Conservation (phyloP, 2,888 invertebrate genomes). For the Crocallis elinguaria region DNA sequence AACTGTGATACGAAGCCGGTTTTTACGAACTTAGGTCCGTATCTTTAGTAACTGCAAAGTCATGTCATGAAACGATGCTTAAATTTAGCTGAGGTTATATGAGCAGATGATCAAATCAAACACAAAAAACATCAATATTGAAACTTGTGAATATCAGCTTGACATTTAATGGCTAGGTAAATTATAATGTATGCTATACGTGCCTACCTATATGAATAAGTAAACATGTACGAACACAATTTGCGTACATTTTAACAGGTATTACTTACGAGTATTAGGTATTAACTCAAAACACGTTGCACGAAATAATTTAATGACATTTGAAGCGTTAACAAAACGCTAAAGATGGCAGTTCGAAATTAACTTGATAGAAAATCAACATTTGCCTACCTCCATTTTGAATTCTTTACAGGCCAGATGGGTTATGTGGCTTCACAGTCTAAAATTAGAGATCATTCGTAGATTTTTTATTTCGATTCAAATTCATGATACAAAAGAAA, state of each 20-base stretch:
- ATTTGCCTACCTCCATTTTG: constrained; percentile 63
- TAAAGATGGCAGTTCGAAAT: constrained; percentile 75
- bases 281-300: constrained; percentile 48
- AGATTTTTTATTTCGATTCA: too few relatives aligned
- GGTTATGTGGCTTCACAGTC: constrained; percentile 38
- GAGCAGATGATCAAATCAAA: constrained; percentile 16
- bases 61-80: not conserved
- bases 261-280: constrained; percentile 32
- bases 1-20: too few relatives aligned
- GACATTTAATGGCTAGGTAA: constrained; percentile 16
- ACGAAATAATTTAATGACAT: constrained; percentile 67
- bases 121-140: constrained; percentile 19
- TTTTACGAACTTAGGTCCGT: too few relatives aligned
- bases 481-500: too few relatives aligned
- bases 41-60: too few relatives aligned
- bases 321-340: constrained; percentile 74
- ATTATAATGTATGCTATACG: constrained; percentile 12
- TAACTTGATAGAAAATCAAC: constrained; percentile 70
- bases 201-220: constrained; percentile 18
- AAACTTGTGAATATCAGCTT: constrained; percentile 14
- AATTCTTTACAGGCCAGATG: constrained; percentile 60
- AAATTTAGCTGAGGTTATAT: not conserved
- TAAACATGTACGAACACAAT: constrained; percentile 18
- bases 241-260: constrained; percentile 25
- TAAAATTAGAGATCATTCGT: constrained; percentile 51